A percentile compares a stretch with the other conserved stretches of the same genome.
phyloP scores from a whole-genome alignment of 2,113 vertebrate species.

The Cavia aperea region DNA sequence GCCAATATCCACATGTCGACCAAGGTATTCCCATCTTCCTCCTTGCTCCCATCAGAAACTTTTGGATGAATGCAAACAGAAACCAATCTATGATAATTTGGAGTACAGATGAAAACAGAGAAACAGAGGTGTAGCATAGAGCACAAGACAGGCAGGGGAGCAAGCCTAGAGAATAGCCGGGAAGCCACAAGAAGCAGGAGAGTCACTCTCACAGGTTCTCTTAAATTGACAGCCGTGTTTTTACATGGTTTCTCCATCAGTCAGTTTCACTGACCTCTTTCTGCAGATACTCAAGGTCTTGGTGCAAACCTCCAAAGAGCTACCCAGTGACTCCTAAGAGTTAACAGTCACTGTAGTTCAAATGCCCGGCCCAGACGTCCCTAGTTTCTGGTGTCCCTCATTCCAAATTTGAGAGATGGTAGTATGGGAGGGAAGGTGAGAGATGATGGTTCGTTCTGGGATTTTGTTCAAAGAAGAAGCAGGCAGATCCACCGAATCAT shows the following conservation, averaged over 20 bases:
- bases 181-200: background rate
- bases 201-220: background rate
- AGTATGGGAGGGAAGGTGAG: background rate
- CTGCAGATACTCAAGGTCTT: background rate
- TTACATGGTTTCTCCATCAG: background rate
- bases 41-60: background rate
- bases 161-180: background rate
- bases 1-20: slow-evolving; percentile 86
- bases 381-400: background rate
- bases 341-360: background rate
- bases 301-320: background rate
- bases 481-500: background rate
- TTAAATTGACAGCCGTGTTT: background rate
- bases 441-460: background rate
- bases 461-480: background rate
- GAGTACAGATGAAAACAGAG: background rate
- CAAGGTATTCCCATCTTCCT: slow-evolving; percentile 81
- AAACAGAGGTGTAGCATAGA: background rate
- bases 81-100: background rate
- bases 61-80: background rate
- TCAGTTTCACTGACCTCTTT: background rate
- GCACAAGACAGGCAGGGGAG: background rate
- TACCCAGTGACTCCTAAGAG: fast-evolving
- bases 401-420: background rate
- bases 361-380: background rate